Evolutionary conservation across 2,113 vertebrate genomes (phyloP).

Genomic region (Eolophus roseicapilla): DNA sequence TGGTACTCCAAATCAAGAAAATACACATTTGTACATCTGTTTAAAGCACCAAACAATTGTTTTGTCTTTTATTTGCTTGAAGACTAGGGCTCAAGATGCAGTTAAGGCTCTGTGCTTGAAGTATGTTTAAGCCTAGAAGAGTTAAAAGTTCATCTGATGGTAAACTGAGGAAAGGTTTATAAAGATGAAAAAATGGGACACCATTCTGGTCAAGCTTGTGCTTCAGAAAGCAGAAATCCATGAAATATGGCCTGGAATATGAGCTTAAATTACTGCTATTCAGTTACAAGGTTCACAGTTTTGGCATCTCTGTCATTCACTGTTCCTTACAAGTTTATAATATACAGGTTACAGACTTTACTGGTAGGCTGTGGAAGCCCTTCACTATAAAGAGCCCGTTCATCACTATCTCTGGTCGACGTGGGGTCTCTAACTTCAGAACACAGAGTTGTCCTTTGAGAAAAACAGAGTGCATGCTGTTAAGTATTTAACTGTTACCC

Average conservation of each 20-base stretch:
- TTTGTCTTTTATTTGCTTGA: conserved; percentile 51
- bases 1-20: conserved; percentile 17
- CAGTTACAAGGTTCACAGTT: conserved; percentile 15
- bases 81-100: background rate
- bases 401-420: conserved; percentile 25
- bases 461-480: conserved; percentile 35
- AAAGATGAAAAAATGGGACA: conserved; percentile 7
- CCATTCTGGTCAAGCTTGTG: background rate
- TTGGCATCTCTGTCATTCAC: conserved; percentile 24
- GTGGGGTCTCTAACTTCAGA: background rate
- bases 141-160: background rate
- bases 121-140: background rate
- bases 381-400: conserved; percentile 12
- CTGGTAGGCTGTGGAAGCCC: conserved; percentile 28
- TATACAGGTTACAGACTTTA: background rate
- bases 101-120: background rate
- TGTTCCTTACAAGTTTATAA: background rate
- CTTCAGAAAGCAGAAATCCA: conserved; percentile 1
- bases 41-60: conserved; percentile 21
- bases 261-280: conserved; percentile 49
- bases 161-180: conserved; percentile 32
- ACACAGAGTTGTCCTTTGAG: background rate
- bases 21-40: background rate
- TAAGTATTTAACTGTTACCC: conserved; percentile 37
- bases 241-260: background rate